A percentile compares a stretch with the other conserved stretches of the same genome.
phyloP scores from a whole-genome alignment of 2,797 vertebrate genomes.

The Ficedula albicollis region DNA sequence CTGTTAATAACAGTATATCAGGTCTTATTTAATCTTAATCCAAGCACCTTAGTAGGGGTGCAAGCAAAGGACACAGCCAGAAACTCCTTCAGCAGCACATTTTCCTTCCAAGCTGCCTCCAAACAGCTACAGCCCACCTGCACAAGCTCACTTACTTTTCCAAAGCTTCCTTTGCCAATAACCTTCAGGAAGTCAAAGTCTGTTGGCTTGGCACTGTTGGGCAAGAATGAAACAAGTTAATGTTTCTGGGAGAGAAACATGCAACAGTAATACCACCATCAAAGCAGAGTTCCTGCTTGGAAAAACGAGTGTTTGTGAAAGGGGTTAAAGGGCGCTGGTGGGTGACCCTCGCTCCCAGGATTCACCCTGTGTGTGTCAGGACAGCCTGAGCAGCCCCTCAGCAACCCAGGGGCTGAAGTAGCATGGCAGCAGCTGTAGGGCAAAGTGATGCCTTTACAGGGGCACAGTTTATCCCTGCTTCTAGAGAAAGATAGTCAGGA shows the following conservation, averaged over 20 bases:
- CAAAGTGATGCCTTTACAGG: not conserved
- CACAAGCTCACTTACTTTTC: conserved; percentile 84
- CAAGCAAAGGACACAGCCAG: not conserved
- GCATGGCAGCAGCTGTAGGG: not conserved
- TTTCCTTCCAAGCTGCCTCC: not conserved
- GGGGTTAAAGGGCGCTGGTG: not conserved
- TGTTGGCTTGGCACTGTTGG: conserved; percentile 90
- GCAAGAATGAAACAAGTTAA: conserved; percentile 25
- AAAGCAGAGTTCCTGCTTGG: not conserved
- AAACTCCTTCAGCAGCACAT: not conserved
- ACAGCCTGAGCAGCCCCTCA: not conserved
- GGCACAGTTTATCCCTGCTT: not conserved
- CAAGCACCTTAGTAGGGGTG: not conserved
- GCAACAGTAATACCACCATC: not conserved
- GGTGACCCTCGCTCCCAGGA: not conserved
- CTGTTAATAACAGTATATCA: not conserved
- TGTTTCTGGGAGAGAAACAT: not conserved
- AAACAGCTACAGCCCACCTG: not conserved
- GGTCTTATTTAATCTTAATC: not conserved
- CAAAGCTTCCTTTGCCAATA: conserved; percentile 98
- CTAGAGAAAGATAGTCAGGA: not conserved
- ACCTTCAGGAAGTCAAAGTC: conserved; percentile 97
- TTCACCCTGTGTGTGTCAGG: rapidly evolving
- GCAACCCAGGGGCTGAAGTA: not conserved
- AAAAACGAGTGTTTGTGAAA: not conserved